Evolutionary conservation across 1,140 invertebrate species (phyloP).

Genomic region (Acromyrmex charruanus): DNA sequence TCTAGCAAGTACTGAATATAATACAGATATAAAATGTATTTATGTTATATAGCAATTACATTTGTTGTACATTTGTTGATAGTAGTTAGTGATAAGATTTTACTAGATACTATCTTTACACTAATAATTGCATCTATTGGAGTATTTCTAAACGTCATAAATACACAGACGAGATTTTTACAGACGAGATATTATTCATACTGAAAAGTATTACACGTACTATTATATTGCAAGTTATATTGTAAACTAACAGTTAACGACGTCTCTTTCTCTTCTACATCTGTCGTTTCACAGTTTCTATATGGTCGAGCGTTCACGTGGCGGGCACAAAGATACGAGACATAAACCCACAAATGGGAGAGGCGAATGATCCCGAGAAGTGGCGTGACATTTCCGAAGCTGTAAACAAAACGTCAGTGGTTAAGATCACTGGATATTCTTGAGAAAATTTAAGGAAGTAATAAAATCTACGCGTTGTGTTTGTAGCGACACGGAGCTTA

Average conservation of each 20-base stretch:
- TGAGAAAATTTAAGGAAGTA: slow-evolving; percentile 45
- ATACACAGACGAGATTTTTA: neutral
- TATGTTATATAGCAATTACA: too few species aligned
- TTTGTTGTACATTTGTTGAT: too few species aligned
- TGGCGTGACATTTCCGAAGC: slow-evolving; percentile 87
- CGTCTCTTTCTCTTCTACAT: slow-evolving; percentile 23
- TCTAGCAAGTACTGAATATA: too few species aligned
- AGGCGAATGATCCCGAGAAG: slow-evolving; percentile 87
- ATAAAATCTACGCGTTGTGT: slow-evolving; percentile 7
- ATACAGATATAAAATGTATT: too few species aligned
- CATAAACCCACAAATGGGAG: slow-evolving; percentile 87
- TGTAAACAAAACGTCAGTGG: slow-evolving; percentile 85
- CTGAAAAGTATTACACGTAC: neutral
- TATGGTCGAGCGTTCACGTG: slow-evolving; percentile 89
- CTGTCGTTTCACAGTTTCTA: slow-evolving; percentile 86
- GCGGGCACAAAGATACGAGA: slow-evolving; percentile 88
- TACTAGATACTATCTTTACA: neutral
- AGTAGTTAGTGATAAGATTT: neutral
- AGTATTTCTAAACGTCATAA: neutral
- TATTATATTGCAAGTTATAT: neutral
- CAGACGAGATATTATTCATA: neutral
- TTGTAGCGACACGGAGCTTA: slow-evolving; percentile 86
- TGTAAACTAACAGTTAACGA: slow-evolving; percentile 25
- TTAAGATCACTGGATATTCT: slow-evolving; percentile 5
- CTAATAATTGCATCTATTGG: neutral